phyloP scores from a whole-genome alignment of 2,888 invertebrate species.

The Eristalis tenax region DNA sequence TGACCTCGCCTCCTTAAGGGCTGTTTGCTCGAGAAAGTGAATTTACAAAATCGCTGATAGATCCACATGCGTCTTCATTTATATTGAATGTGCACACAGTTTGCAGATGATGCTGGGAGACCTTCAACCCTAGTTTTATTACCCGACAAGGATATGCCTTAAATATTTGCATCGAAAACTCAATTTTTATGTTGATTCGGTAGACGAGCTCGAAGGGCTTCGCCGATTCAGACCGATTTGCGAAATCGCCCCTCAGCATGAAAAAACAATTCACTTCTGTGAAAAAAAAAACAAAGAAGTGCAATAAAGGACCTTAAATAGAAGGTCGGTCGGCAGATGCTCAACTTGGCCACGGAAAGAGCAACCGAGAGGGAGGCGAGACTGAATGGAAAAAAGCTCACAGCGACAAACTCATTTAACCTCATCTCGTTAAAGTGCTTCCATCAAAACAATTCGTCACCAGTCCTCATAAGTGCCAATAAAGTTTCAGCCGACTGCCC shows the following conservation, averaged over 20 bases:
- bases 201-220: too few species aligned
- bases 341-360: background rate
- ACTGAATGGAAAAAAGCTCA: background rate
- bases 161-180: too few species aligned
- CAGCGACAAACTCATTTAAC: conserved; percentile 55
- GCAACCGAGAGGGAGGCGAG: background rate
- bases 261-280: background rate
- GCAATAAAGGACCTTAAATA: background rate
- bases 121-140: too few species aligned
- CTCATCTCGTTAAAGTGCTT: conserved; percentile 60
- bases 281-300: too few species aligned
- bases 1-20: too few species aligned
- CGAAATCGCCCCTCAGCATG: background rate
- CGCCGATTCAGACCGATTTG: background rate
- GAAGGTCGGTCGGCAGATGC: background rate
- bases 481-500: conserved; percentile 35
- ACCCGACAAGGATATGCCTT: too few species aligned
- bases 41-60: too few species aligned
- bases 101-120: too few species aligned
- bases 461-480: conserved; percentile 60
- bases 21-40: too few species aligned
- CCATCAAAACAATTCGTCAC: conserved; percentile 66
- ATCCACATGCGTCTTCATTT: too few species aligned
- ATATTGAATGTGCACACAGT: too few species aligned
- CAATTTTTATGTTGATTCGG: too few species aligned